phyloP scores from a whole-genome alignment of 2,888 invertebrate genomes.

The Cetonia aurata region DNA sequence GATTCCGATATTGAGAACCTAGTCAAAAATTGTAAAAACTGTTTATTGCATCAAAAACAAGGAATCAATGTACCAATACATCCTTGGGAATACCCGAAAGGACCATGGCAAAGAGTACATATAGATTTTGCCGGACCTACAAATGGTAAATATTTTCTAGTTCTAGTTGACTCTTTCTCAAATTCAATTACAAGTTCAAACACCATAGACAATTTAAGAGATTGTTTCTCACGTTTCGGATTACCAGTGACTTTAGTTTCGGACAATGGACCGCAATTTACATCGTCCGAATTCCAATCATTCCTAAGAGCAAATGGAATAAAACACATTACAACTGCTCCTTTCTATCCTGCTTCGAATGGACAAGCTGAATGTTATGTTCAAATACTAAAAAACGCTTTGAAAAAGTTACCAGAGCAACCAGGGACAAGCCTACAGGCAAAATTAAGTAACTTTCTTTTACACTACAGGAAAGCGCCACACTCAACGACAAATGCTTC shows the following conservation, averaged over 20 bases:
- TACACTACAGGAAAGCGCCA: slow-evolving; percentile 46
- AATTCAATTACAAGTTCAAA: slow-evolving; percentile 46
- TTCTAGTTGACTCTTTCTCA: slow-evolving; percentile 50
- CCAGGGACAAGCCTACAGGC: slow-evolving; percentile 3
- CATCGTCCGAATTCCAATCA: slow-evolving; percentile 43
- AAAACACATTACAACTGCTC: slow-evolving; percentile 47
- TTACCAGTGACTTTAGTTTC: slow-evolving; percentile 47
- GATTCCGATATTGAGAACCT: slow-evolving; percentile 1
- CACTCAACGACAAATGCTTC: slow-evolving; percentile 44
- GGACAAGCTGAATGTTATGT: slow-evolving; percentile 47
- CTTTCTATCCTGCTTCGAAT: slow-evolving; percentile 50
- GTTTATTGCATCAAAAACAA: not conserved
- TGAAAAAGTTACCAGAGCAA: not conserved
- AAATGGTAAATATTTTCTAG: slow-evolving; percentile 45
- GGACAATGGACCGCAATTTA: slow-evolving; percentile 50
- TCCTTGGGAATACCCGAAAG: slow-evolving; percentile 51
- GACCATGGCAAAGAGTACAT: slow-evolving; percentile 55
- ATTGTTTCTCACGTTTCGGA: too few species aligned
- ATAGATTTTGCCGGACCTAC: slow-evolving; percentile 58
- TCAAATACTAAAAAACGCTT: slow-evolving; percentile 46
- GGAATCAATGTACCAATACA: slow-evolving; percentile 1
- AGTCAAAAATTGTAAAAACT: not conserved
- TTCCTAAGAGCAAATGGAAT: slow-evolving; percentile 45
- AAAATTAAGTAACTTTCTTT: slow-evolving; percentile 40
- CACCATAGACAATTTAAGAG: slow-evolving; percentile 15